phyloP scores from a whole-genome alignment of 2,888 invertebrate species.

The Mythimna lalbum region DNA sequence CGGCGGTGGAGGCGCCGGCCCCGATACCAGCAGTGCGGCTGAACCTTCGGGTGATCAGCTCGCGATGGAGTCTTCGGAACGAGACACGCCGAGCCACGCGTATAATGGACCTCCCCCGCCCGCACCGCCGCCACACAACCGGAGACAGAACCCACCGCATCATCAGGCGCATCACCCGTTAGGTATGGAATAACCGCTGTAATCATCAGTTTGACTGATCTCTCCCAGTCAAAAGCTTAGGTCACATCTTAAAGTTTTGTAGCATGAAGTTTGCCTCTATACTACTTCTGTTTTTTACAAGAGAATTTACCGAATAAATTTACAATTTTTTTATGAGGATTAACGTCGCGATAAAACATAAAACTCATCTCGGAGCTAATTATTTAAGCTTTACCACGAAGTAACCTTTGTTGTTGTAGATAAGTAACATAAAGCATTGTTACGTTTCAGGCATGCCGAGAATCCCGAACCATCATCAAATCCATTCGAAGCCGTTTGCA shows the following conservation, averaged over 20 bases:
- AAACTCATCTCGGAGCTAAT: not conserved
- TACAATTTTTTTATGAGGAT: not conserved
- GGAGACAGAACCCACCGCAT: constrained; percentile 93
- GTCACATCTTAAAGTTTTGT: no score
- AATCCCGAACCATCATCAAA: constrained; percentile 88
- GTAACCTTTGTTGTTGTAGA: not conserved
- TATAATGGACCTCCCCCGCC: constrained; percentile 90
- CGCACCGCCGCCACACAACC: constrained; percentile 93
- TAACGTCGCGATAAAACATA: not conserved
- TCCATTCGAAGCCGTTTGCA: constrained; percentile 87
- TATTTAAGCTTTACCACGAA: not conserved
- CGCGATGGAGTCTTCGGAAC: constrained; percentile 93
- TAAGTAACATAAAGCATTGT: constrained; percentile 44
- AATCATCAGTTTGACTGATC: not conserved
- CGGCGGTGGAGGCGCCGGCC: constrained; percentile 88
- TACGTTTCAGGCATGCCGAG: constrained; percentile 84
- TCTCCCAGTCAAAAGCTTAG: no score
- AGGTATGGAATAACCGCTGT: constrained; percentile 72
- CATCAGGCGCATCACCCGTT: constrained; percentile 90
- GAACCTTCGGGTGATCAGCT: constrained; percentile 93
- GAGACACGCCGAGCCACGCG: constrained; percentile 90
- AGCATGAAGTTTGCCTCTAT: no score
- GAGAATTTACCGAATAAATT: no score
- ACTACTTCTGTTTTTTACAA: no score
- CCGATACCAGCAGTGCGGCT: constrained; percentile 89